Conservation (phyloP, 2,113 vertebrate species). For the Lynx canadensis region DNA sequence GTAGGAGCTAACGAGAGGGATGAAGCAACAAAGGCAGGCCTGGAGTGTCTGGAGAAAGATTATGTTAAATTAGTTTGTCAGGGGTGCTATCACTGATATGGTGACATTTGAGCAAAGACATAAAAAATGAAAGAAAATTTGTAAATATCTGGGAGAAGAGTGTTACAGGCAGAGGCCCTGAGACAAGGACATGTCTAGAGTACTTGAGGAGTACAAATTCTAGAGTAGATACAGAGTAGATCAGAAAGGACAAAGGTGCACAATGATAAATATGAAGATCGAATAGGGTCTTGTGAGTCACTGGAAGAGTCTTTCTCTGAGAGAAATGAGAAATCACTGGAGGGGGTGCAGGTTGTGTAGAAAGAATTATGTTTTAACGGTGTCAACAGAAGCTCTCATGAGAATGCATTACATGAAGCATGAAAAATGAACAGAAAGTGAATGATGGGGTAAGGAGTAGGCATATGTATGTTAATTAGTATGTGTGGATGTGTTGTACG, state of each 20-base stretch:
- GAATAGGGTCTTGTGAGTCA: background rate
- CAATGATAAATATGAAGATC: background rate
- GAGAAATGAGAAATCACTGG: background rate
- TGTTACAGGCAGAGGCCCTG: background rate
- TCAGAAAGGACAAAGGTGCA: background rate
- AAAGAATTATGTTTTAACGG: background rate
- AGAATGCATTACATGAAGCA: background rate
- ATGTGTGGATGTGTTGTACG: background rate
- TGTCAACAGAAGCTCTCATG: background rate
- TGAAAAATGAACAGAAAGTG: background rate
- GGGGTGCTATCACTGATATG: background rate
- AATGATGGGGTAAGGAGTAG: background rate
- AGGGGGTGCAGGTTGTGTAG: background rate
- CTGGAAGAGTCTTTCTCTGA: background rate
- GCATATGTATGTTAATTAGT: background rate
- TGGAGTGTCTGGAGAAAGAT: background rate
- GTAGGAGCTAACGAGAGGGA: background rate
- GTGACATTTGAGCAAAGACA: background rate
- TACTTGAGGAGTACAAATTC: background rate
- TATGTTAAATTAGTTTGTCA: background rate
- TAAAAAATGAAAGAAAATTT: background rate
- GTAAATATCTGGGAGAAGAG: background rate
- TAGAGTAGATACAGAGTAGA: background rate
- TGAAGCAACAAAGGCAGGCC: background rate
- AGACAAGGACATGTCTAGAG: background rate